Conservation (phyloP, 2,888 invertebrate species). For the Mythimna ferrago region DNA sequence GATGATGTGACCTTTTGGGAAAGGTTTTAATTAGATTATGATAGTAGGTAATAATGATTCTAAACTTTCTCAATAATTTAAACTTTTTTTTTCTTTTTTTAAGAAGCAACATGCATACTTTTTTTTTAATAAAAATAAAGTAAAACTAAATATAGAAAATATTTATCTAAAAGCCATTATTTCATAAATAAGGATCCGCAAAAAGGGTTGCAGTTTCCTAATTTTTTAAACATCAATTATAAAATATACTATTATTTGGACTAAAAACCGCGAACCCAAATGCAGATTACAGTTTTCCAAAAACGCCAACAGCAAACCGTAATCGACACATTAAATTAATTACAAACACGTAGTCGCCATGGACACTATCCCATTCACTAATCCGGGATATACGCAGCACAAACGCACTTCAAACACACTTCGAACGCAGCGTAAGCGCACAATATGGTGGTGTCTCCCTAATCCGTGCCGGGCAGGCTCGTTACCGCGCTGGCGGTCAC, state of each 20-base stretch:
- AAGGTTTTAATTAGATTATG: slow-evolving; percentile 1
- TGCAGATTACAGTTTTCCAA: background rate
- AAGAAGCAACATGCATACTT: no score
- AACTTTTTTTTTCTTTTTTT: no score
- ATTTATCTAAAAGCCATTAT: no score
- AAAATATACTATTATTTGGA: no score
- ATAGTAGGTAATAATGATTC: no score
- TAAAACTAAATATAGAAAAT: no score
- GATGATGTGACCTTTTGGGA: background rate
- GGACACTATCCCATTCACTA: slow-evolving; percentile 27
- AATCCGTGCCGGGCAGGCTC: slow-evolving; percentile 74
- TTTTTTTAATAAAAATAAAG: no score
- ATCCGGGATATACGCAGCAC: slow-evolving; percentile 44
- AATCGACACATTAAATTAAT: slow-evolving; percentile 34
- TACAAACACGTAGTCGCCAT: slow-evolving; percentile 6
- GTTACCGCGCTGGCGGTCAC: slow-evolving; percentile 76
- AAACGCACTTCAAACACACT: slow-evolving; percentile 25
- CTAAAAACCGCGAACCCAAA: background rate
- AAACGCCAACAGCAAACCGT: slow-evolving; percentile 20
- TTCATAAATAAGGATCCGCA: no score
- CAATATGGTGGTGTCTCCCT: slow-evolving; percentile 65
- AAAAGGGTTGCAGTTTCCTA: no score
- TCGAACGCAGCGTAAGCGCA: slow-evolving; percentile 33
- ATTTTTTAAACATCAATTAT: no score
- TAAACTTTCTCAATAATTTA: no score